phyloP scores from a whole-genome alignment of 2,888 invertebrate species.

The Trachelus stipa region DNA sequence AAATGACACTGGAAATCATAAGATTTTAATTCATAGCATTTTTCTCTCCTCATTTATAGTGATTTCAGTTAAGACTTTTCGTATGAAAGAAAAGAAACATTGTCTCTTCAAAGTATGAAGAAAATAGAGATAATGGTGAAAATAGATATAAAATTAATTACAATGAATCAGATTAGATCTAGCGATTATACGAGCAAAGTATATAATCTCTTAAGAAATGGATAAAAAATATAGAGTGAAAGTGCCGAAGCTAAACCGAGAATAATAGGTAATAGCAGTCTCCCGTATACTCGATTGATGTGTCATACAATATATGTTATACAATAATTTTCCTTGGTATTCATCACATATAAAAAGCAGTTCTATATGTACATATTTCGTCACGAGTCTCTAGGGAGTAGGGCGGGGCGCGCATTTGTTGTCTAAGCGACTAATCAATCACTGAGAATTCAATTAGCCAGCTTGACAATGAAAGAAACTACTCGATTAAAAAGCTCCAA shows the following conservation, averaged over 20 bases:
- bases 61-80: not conserved
- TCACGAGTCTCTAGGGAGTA: constrained; percentile 23
- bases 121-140: not conserved
- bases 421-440: constrained; percentile 40
- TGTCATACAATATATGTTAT: constrained; percentile 40
- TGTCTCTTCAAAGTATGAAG: not conserved
- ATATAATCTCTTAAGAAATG: not conserved
- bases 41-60: not conserved
- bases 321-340: constrained; percentile 58
- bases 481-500: not conserved
- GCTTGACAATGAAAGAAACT: not conserved
- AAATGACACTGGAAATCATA: not conserved
- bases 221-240: not conserved
- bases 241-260: not conserved
- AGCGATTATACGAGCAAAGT: not conserved
- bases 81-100: not conserved
- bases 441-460: not conserved
- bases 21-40: not conserved
- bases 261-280: not conserved
- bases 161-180: not conserved
- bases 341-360: constrained; percentile 65
- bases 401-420: constrained; percentile 47
- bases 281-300: not conserved
- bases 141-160: not conserved
- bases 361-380: constrained; percentile 63